Base-by-base conservation (phyloP, 2,888 invertebrate genomes). In the Eristalis intricaria region DNA sequence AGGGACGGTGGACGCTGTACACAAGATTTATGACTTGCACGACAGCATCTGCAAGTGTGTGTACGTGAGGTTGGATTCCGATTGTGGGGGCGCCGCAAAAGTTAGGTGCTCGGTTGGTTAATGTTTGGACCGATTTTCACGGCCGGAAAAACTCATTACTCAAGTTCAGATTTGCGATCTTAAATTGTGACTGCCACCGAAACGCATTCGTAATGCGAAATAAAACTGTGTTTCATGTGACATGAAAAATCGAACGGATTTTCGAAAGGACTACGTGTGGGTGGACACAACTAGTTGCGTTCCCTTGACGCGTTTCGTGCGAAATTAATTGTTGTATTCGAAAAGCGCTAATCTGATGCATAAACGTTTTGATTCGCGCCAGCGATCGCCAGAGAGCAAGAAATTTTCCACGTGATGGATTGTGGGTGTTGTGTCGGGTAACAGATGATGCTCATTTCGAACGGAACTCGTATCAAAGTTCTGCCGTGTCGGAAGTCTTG, bases 101-200 rank as follows among this genome's bases (percentile, higher is more conserved):
- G 19, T 23, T 60, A 23, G 23, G 15, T 65, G 23, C 60, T 70
- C 38, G 50, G 75, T 76, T 61, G 76, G 64, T 79, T 79, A 79
- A 84, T 84, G 87, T 63, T 84, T 64, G 56, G 68, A 58, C 40
- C 64, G 75, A 73, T 82, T 82, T 82, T 84, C 84, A 84, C 71
- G 84, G 84, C 79, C 75, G 76, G 79, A 79, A 75, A 66, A 68
- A 50, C 50, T 66, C 86, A 87, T 87, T 87, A 83, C 68, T 73
- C 71, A 84, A 75, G 84, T 87, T 84, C 79, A 68, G 63, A 74
- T 66, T 71, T 43, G 70, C 58, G 63, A 83, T 87, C 38, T 75
- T 56, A 71, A 71, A 75, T 78, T 60, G 68, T 43, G 73, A 60
- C 73, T 65, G 58, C 40, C 32, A 19, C 50, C 19, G 50, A 50